Base-by-base conservation (phyloP, 2,888 invertebrate genomes). In the Ochlodes sylvanus region DNA sequence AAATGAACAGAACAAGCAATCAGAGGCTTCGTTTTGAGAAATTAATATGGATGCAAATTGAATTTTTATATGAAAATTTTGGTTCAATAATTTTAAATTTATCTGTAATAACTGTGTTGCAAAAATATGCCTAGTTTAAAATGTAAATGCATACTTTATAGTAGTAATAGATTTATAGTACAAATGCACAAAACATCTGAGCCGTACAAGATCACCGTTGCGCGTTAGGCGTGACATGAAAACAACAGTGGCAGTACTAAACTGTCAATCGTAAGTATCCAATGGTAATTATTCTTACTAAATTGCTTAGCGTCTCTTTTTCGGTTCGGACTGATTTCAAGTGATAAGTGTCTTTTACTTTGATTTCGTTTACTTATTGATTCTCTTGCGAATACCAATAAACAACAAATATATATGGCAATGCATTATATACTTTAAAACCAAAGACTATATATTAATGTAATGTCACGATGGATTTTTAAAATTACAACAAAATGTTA, bases 381-480 rank as follows among this genome's bases (percentile, higher is more conserved):
- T 86, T 84, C 74, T 60, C 82, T 72, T 58, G 73, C 81, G 60
- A 79, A 71, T 63, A 70, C 65, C 27, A 27, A 27, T 27, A 27
- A 27, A 27, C 27, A 2, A 27, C 27, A 27, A 27, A 27, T 27
- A 27, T 85, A 85, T 72, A 88, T 82, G 88, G 87, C 83, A 86
- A 83, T 80, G 80, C 80, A 77, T 79, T 80, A 81, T 80, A 80
- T 80, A 81, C 79, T 82, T 82, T 82, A 83, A 87, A 89, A 90
- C 92, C 92, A 93, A 93, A 92, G 92, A 92, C 79, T 87, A 82
- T 60, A 81, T 86, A 79, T 81, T 75, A 75, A 79, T 79, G 75
- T 80, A 78, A 52, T 75, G 21, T 71, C 69, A 63, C 42, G 64
- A 75, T 73, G 65, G 81, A 79, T 83, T 87, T 85, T 81, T 84